Evolutionary conservation across 2,797 vertebrate genomes (phyloP).

Genomic region (Sciurus vulgaris): DNA sequence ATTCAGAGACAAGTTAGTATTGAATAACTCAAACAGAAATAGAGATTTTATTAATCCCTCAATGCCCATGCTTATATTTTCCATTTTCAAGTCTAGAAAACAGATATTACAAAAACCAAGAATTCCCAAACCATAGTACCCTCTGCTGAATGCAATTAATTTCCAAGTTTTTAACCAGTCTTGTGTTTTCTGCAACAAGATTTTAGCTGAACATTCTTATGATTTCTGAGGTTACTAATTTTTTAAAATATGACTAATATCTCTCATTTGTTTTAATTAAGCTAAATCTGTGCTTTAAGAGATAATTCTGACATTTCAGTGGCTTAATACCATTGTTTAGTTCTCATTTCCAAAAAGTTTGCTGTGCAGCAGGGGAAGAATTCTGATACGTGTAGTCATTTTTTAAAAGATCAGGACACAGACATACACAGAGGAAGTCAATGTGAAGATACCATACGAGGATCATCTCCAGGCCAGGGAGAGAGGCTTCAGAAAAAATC

Average conservation of each 20-base stretch:
- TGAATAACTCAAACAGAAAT: not conserved
- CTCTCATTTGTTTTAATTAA: not conserved
- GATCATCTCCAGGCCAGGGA: not conserved
- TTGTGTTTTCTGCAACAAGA: not conserved
- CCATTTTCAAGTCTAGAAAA: conserved; percentile 8
- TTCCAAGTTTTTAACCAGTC: not conserved
- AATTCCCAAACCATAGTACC: not conserved
- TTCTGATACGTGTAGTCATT: not conserved
- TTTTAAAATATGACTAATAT: not conserved
- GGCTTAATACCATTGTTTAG: not conserved
- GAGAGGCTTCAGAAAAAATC: not conserved
- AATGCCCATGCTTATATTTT: not conserved
- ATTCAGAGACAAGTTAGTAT: not conserved
- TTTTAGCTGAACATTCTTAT: not conserved
- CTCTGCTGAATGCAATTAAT: not conserved
- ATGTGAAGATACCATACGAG: not conserved
- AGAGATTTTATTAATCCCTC: not conserved
- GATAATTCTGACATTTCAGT: not conserved
- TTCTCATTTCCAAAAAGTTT: not conserved
- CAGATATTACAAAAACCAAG: not conserved
- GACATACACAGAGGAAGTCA: not conserved
- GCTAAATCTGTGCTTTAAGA: not conserved
- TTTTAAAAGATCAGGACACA: not conserved
- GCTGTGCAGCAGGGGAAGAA: not conserved
- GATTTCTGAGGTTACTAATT: not conserved